phyloP scores from a whole-genome alignment of 1,140 invertebrate genomes.

The Diabrotica virgifera region DNA sequence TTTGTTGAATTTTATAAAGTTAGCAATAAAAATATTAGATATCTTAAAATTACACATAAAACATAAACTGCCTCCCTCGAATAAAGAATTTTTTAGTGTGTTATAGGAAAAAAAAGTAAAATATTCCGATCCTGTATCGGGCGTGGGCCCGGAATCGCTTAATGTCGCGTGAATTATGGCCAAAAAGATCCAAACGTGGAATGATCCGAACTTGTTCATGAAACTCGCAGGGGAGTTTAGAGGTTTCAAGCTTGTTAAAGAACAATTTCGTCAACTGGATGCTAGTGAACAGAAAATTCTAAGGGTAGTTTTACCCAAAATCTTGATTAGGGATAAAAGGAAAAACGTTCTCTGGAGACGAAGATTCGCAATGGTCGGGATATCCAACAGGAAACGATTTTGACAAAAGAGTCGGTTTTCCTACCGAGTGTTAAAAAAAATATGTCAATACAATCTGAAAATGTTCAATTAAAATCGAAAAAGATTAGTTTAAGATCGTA shows the following conservation, averaged over 20 bases:
- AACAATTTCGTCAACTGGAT: slow-evolving; percentile 2
- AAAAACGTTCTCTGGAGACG: not conserved
- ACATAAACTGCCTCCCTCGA: too few relatives aligned
- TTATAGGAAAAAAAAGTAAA: too few relatives aligned
- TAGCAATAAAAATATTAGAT: too few relatives aligned
- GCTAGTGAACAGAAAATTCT: slow-evolving; percentile 2
- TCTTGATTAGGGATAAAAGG: not conserved
- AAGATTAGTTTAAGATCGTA: too few relatives aligned
- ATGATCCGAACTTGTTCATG: not conserved
- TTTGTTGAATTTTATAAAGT: too few relatives aligned
- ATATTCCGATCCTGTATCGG: not conserved
- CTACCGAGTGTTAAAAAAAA: too few relatives aligned
- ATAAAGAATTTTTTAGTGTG: too few relatives aligned
- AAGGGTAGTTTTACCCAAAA: slow-evolving; percentile 2
- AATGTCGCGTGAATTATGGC: slow-evolving; percentile 1
- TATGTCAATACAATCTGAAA: too few relatives aligned
- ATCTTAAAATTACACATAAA: too few relatives aligned
- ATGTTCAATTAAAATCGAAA: too few relatives aligned
- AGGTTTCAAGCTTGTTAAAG: slow-evolving; percentile 1
- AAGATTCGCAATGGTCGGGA: not conserved
- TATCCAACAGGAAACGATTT: too few relatives aligned
- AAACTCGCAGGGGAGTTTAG: not conserved
- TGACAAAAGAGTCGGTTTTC: too few relatives aligned
- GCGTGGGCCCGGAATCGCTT: not conserved
- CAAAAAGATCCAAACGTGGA: not conserved